Percentiles rank a stretch among this genome's conserved stretches.
These are phyloP conservation scores for Artibeus jamaicensis DNA, from an alignment of 2,797 vertebrate species.

Conservation along the genomic window DNA sequence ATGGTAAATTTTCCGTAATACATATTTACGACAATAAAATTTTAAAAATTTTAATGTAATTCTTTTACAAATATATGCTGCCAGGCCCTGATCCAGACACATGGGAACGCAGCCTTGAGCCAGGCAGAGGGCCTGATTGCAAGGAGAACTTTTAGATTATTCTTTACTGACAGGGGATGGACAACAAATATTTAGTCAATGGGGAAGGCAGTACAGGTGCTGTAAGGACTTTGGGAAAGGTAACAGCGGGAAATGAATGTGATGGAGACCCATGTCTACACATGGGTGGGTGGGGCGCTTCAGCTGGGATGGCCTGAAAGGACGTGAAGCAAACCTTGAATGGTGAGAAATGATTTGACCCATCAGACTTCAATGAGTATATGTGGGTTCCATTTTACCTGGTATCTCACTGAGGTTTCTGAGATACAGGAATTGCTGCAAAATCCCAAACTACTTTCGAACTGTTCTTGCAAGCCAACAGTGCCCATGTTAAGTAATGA, in stretches of 20 bases:
- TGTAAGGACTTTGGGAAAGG: not conserved
- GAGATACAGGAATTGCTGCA: not conserved
- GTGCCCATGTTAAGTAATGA: not conserved
- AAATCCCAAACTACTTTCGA: not conserved
- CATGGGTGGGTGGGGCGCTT: too few relatives aligned
- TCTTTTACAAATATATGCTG: not conserved
- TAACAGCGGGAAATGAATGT: not conserved
- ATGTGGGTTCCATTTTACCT: not conserved
- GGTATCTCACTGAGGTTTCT: conserved; percentile 17
- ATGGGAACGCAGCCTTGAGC: not conserved
- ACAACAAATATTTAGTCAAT: not conserved
- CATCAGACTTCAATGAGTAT: not conserved
- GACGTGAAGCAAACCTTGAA: not conserved
- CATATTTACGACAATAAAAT: not conserved
- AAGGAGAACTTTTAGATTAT: not conserved
- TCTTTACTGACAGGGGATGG: not conserved
- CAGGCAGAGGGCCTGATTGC: not conserved
- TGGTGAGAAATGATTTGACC: not conserved
- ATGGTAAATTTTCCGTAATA: not conserved
- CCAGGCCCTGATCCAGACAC: not conserved
- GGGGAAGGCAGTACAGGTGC: not conserved
- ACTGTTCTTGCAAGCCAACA: not conserved
- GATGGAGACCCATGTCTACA: rapidly evolving
- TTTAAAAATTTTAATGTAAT: not conserved
- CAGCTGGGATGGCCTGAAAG: not conserved